Percentiles rank a stretch among this genome's conserved stretches.
These are phyloP conservation scores for Pardosa pseudoannulata DNA, from an alignment of 2,888 invertebrate genomes.

Conservation along the genomic window DNA sequence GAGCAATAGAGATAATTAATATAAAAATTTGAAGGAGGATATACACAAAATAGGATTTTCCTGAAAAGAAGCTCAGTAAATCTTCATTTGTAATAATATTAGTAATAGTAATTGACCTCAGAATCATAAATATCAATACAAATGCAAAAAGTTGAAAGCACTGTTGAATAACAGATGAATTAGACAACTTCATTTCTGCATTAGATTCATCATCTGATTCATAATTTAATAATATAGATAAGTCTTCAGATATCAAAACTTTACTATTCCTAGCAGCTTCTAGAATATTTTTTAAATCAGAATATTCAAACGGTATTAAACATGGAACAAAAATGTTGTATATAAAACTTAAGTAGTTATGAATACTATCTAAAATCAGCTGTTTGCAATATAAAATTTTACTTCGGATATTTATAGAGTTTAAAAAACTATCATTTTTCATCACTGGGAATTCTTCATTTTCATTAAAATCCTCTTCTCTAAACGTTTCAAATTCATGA, in stretches of 20 bases:
- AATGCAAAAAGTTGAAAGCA: neutral
- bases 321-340: neutral
- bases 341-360: neutral
- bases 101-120: neutral
- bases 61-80: neutral
- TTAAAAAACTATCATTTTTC: neutral
- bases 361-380: neutral
- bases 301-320: constrained; percentile 2
- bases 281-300: neutral
- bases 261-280: neutral
- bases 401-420: neutral
- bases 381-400: neutral
- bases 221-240: neutral
- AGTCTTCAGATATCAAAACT: neutral
- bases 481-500: constrained; percentile 4
- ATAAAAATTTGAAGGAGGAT: neutral
- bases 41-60: neutral
- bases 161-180: neutral
- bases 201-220: neutral
- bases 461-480: neutral
- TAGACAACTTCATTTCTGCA: neutral
- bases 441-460: neutral
- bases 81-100: neutral
- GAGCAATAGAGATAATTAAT: neutral
- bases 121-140: neutral